phyloP scores from a whole-genome alignment of 2,797 vertebrate genomes.

The Liasis olivaceus region DNA sequence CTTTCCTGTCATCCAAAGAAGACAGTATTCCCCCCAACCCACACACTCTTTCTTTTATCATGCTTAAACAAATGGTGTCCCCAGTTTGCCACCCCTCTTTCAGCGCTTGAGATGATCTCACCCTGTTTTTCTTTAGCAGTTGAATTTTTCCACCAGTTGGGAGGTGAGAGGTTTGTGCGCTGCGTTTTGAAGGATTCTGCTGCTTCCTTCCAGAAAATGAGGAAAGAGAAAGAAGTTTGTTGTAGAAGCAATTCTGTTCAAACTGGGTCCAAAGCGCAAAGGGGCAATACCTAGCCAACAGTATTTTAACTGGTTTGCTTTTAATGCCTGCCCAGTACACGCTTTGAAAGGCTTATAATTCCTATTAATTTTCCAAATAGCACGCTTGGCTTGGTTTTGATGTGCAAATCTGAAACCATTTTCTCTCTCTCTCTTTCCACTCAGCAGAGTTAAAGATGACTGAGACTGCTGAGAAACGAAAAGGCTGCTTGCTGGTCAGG shows the following conservation, averaged over 20 bases:
- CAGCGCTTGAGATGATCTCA: not conserved
- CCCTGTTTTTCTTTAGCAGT: conserved; percentile 3
- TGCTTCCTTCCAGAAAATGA: not conserved
- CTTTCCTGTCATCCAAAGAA: not conserved
- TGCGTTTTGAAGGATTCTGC: not conserved
- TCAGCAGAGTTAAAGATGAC: conserved; percentile 26
- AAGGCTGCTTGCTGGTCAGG: not conserved
- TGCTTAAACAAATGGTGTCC: conserved; percentile 29
- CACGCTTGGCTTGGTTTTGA: conserved; percentile 56
- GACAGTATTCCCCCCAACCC: too few relatives aligned
- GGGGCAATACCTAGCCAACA: conserved; percentile 35
- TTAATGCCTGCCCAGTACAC: conserved; percentile 24
- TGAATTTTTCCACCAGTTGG: not conserved
- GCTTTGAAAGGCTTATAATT: conserved; percentile 55
- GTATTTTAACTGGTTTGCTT: conserved; percentile 60
- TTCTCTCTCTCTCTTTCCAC: not conserved
- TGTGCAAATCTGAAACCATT: conserved; percentile 58
- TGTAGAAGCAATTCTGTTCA: not conserved
- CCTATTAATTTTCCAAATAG: conserved; percentile 57
- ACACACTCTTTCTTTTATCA: not conserved
- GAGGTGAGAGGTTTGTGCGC: not conserved
- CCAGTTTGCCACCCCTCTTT: conserved; percentile 11
- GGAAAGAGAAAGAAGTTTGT: not conserved
- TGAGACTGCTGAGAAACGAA: conserved; percentile 50
- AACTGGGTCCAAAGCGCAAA: not conserved